phyloP scores from a whole-genome alignment of 1,140 invertebrate genomes.

The Drosophila eugracilis region DNA sequence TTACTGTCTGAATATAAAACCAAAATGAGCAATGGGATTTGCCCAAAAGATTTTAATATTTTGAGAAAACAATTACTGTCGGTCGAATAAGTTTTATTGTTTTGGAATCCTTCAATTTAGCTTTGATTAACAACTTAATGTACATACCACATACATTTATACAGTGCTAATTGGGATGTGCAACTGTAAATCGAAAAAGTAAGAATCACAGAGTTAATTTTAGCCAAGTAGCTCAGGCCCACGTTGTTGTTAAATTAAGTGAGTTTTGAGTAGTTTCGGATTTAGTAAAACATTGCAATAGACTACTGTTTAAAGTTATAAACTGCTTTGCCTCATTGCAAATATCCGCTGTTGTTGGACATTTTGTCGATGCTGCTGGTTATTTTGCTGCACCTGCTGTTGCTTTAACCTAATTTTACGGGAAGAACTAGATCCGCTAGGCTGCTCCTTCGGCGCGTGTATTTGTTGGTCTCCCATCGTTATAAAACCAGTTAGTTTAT shows the following conservation, averaged over 20 bases:
- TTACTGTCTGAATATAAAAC: too few species aligned
- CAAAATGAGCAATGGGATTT: too few species aligned
- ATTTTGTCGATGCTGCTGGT: conserved; percentile 7
- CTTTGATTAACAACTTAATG: conserved; percentile 19
- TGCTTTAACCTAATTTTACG: conserved; percentile 23
- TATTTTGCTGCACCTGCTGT: conserved; percentile 25
- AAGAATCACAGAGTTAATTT: conserved; percentile 46
- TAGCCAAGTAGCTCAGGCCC: neutral
- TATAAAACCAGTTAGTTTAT: conserved; percentile 71
- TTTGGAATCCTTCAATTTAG: conserved; percentile 13
- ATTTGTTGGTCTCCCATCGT: conserved; percentile 46
- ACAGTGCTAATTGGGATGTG: conserved; percentile 5
- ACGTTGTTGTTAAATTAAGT: conserved; percentile 6
- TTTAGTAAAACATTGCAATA: neutral
- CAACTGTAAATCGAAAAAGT: conserved; percentile 4
- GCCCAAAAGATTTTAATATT: too few species aligned
- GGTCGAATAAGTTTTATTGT: conserved; percentile 26
- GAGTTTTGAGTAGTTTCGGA: neutral
- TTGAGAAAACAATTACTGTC: too few species aligned
- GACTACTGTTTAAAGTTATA: conserved; percentile 23
- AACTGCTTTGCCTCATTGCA: conserved; percentile 41
- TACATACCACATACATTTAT: conserved; percentile 32
- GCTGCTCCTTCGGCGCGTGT: conserved; percentile 26
- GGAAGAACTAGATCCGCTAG: neutral
- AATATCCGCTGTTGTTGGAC: conserved; percentile 39